Evolutionary conservation across 2,888 invertebrate species (phyloP).

Genomic region (Pachycephus smyrnensis): DNA sequence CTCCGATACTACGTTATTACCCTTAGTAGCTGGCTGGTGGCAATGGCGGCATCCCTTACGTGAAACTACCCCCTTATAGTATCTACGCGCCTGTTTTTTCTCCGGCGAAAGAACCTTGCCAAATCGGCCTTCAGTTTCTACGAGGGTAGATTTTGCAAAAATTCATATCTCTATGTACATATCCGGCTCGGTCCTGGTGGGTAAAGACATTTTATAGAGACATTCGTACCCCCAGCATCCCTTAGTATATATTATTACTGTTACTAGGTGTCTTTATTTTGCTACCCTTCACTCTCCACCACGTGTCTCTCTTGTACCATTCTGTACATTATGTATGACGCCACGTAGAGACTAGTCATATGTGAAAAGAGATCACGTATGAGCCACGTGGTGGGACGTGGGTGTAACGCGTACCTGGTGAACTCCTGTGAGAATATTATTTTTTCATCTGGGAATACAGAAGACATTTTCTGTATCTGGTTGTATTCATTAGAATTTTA

Average conservation of each 20-base stretch:
- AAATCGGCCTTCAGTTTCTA: neutral
- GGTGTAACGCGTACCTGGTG: neutral
- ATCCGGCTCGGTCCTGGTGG: neutral
- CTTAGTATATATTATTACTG: neutral
- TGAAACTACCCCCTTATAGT: neutral
- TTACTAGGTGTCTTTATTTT: neutral
- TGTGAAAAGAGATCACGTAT: conserved; percentile 7
- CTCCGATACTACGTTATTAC: conserved; percentile 16
- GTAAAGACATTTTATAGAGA: neutral
- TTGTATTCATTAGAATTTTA: neutral
- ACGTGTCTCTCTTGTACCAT: conserved; percentile 41
- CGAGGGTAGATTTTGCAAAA: neutral
- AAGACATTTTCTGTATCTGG: neutral
- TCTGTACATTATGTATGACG: conserved; percentile 48
- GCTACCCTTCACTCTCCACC: neutral
- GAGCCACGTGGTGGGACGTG: neutral
- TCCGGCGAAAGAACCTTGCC: neutral
- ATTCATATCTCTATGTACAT: neutral
- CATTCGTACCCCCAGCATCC: neutral
- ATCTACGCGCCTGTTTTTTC: neutral
- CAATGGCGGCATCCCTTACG: neutral
- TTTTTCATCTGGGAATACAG: neutral
- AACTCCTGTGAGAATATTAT: neutral
- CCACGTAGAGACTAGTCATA: conserved; percentile 36
- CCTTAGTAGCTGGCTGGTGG: neutral